A percentile compares a stretch with the other conserved stretches of the same genome.
phyloP scores from a whole-genome alignment of 2,797 vertebrate species.

The Potorous gilbertii region DNA sequence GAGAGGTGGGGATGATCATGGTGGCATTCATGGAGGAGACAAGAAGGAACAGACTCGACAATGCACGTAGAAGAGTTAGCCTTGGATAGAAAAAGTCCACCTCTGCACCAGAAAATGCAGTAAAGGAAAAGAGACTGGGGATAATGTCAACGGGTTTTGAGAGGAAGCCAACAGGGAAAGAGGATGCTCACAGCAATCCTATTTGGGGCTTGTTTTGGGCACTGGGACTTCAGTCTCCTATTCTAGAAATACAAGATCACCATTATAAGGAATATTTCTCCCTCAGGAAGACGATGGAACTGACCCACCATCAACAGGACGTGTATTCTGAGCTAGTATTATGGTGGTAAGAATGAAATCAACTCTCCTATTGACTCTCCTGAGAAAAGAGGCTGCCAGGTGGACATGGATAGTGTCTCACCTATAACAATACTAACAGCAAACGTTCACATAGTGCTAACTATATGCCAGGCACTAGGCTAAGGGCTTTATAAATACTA shows the following conservation, averaged over 20 bases:
- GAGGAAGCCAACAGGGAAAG: too few relatives aligned
- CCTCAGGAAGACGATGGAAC: background rate
- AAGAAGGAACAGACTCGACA: background rate
- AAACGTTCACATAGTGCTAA: background rate
- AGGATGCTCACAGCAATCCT: background rate
- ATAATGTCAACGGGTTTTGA: background rate
- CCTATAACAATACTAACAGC: background rate
- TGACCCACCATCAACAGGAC: background rate
- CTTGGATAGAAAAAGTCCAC: background rate
- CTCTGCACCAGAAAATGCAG: background rate
- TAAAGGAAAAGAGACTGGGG: background rate
- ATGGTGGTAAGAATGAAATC: background rate
- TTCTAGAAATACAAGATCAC: background rate
- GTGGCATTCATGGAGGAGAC: background rate
- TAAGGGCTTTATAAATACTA: background rate
- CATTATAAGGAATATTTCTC: background rate
- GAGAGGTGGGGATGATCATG: background rate
- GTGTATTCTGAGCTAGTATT: background rate
- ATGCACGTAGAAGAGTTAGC: fast-evolving
- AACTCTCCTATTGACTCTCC: background rate
- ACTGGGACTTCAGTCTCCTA: background rate
- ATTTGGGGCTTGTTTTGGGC: background rate
- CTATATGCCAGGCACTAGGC: background rate
- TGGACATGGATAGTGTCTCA: background rate
- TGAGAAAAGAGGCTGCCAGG: background rate